A percentile compares a stretch with the other conserved stretches of the same genome.
phyloP scores from a whole-genome alignment of 2,888 invertebrate species.

The Stenoptilia bipunctidactyla region DNA sequence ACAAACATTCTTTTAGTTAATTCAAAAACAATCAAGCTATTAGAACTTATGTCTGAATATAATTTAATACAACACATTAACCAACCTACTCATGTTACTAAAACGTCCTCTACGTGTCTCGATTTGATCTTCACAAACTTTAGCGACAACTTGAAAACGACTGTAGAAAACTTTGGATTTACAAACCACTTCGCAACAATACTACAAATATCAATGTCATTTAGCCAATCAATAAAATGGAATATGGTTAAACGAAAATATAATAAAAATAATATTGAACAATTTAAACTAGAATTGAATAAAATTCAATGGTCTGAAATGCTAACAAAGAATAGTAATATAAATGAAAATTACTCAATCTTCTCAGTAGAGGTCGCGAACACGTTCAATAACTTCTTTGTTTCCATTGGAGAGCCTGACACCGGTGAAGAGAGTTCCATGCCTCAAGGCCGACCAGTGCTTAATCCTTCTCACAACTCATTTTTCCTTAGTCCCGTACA shows the following conservation, averaged over 20 bases:
- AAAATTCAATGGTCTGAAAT: not conserved
- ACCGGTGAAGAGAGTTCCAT: no score
- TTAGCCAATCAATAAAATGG: not conserved
- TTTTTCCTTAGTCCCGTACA: no score
- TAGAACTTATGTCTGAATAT: not conserved
- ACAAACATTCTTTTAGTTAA: not conserved
- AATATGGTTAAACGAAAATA: not conserved
- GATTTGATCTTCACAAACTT: slow-evolving; percentile 1
- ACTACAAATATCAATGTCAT: not conserved
- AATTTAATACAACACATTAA: not conserved
- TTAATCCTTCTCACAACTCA: no score
- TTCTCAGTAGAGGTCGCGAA: no score
- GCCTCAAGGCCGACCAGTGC: no score
- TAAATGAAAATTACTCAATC: no score
- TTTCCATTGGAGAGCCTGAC: not conserved
- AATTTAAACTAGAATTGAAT: not conserved
- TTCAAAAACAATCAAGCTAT: not conserved
- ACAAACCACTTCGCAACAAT: not conserved
- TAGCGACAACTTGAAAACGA: not conserved
- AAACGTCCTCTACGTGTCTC: slow-evolving; percentile 1
- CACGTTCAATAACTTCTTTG: not conserved
- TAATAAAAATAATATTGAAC: not conserved
- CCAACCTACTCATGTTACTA: not conserved
- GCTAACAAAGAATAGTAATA: no score
- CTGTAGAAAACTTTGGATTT: not conserved